Conservation (phyloP, 2,888 invertebrate species). For the Molorchus minor region DNA sequence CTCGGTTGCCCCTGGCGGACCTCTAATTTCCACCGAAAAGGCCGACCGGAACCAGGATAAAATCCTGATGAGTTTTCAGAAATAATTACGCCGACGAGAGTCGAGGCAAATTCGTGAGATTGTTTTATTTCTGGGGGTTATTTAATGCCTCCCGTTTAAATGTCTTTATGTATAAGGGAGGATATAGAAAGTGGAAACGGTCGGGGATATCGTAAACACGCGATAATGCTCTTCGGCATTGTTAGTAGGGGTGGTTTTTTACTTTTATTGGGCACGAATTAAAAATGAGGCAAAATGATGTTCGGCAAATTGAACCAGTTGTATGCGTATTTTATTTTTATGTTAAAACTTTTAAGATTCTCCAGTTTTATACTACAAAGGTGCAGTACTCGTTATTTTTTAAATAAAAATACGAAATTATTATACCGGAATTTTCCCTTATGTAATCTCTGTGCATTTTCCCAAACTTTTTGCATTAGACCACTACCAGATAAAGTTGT, state of each 20-base stretch:
- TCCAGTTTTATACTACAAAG: too few species aligned
- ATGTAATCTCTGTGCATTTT: too few species aligned
- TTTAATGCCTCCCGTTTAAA: not conserved
- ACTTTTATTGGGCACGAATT: not conserved
- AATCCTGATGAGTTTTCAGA: conserved; percentile 10
- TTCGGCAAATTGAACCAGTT: too few species aligned
- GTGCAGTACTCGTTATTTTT: too few species aligned
- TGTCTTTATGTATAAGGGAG: not conserved
- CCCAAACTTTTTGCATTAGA: too few species aligned
- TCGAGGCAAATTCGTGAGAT: not conserved
- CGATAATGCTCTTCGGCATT: not conserved
- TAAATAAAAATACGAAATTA: too few species aligned
- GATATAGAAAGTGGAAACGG: too few species aligned
- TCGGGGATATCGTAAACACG: not conserved
- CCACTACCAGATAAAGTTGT: too few species aligned
- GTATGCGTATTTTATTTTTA: too few species aligned
- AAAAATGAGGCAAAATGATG: not conserved
- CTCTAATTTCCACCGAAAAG: conserved; percentile 8
- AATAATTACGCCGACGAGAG: not conserved
- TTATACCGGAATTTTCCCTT: too few species aligned
- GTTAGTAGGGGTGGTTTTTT: not conserved
- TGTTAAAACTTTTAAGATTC: too few species aligned
- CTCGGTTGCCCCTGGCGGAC: not conserved
- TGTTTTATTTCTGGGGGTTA: not conserved
- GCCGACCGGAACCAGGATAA: not conserved